Evolutionary conservation across 2,797 vertebrate species (phyloP).

Genomic region (Myripristis jacobus): DNA sequence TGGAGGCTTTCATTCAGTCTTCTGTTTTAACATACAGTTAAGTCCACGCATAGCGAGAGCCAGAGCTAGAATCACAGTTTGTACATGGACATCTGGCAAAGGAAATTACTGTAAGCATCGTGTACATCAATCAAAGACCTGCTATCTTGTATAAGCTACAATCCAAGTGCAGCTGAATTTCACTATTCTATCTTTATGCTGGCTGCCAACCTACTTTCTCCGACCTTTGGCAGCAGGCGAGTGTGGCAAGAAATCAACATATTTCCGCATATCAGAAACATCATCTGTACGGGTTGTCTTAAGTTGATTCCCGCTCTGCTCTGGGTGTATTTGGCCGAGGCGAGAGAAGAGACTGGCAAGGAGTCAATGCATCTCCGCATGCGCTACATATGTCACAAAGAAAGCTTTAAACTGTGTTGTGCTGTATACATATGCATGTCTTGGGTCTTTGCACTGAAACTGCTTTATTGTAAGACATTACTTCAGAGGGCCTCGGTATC

Average conservation of each 20-base stretch:
- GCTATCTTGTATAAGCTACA: background rate
- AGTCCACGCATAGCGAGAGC: conserved; percentile 9
- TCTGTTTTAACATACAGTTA: conserved; percentile 18
- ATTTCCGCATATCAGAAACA: background rate
- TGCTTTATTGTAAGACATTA: no score
- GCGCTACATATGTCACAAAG: background rate
- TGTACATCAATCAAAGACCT: background rate
- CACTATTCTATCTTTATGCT: background rate
- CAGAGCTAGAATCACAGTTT: background rate
- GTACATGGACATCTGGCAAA: background rate
- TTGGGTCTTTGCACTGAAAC: no score
- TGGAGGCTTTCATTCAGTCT: conserved; percentile 42
- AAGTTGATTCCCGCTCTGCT: background rate
- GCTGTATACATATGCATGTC: no score
- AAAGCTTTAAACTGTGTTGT: no score
- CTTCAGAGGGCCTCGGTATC: background rate
- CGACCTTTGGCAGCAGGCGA: background rate
- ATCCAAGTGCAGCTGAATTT: background rate
- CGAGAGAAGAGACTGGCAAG: background rate
- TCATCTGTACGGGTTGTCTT: background rate
- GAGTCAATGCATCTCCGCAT: background rate
- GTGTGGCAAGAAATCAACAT: background rate
- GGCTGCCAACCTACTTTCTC: background rate
- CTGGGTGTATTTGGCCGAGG: background rate
- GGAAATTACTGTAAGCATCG: background rate